phyloP scores from a whole-genome alignment of 2,888 invertebrate species.

The Muschampia plurimacula region DNA sequence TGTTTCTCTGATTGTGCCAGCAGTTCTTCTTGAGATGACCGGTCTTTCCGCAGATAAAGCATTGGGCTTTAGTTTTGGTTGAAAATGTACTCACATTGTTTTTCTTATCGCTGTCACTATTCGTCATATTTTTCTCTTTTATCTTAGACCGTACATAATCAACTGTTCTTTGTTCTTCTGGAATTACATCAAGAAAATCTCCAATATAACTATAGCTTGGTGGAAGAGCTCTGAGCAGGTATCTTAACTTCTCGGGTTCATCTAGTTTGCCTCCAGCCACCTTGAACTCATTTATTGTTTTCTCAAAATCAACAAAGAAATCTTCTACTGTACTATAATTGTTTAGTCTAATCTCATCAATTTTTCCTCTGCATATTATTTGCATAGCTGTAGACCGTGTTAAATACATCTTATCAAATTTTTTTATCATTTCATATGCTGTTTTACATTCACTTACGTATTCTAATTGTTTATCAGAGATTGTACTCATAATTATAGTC shows the following conservation, averaged over 20 bases:
- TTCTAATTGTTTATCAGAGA: neutral
- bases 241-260: neutral
- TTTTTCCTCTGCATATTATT: constrained; percentile 50
- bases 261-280: neutral
- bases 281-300: neutral
- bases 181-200: constrained; percentile 50
- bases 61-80: neutral
- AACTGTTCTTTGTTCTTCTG: constrained; percentile 49
- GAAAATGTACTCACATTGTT: neutral
- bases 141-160: constrained; percentile 48
- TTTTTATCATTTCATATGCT: constrained; percentile 45
- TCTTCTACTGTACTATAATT: constrained; percentile 48
- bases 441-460: constrained; percentile 43
- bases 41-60: neutral
- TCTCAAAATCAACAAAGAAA: constrained; percentile 42
- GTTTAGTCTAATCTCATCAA: constrained; percentile 48
- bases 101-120: neutral
- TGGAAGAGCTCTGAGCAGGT: constrained; percentile 44
- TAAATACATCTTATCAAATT: constrained; percentile 49
- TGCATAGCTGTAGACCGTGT: constrained; percentile 49
- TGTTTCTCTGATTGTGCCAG: neutral
- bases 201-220: constrained; percentile 50
- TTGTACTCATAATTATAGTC: constrained; percentile 4
- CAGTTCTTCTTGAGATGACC: neutral
- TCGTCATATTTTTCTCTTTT: constrained; percentile 47